These are phyloP conservation scores for Meriones unguiculatus DNA, from an alignment of 2,113 vertebrate species.

Conservation along the genomic window DNA sequence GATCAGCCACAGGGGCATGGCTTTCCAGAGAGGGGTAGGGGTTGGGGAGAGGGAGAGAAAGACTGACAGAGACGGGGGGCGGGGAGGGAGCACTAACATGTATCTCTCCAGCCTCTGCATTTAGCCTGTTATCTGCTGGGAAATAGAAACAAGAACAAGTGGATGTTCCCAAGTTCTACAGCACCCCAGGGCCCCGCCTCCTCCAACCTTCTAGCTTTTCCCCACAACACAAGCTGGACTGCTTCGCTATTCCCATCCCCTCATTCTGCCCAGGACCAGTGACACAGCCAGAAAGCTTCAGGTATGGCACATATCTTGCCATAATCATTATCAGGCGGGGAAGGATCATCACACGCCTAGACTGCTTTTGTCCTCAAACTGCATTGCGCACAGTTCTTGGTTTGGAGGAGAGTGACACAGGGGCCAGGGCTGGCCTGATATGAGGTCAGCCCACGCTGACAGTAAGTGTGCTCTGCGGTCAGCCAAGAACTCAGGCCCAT, in stretches of 20 bases:
- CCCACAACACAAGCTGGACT: neutral
- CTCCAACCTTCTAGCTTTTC: neutral
- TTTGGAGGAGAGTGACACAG: neutral
- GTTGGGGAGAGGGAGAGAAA: neutral
- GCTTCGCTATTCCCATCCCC: neutral
- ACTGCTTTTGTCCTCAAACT: neutral
- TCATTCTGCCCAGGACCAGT: neutral
- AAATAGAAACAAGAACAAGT: neutral
- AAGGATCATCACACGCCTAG: neutral
- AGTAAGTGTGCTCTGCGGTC: accelerated
- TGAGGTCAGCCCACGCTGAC: neutral
- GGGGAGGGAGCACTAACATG: neutral
- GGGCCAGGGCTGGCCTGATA: neutral
- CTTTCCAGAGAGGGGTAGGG: too few species aligned
- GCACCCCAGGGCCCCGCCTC: neutral
- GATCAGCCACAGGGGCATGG: neutral
- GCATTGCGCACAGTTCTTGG: neutral
- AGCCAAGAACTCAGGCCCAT: neutral
- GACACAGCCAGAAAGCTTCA: neutral
- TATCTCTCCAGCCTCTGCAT: neutral
- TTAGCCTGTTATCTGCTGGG: neutral
- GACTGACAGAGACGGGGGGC: neutral
- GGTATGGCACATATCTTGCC: neutral
- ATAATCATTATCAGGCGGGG: neutral
- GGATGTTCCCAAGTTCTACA: neutral